Evolutionary conservation across 2,113 vertebrate genomes (phyloP).

Genomic region (Eurystomus gularis): DNA sequence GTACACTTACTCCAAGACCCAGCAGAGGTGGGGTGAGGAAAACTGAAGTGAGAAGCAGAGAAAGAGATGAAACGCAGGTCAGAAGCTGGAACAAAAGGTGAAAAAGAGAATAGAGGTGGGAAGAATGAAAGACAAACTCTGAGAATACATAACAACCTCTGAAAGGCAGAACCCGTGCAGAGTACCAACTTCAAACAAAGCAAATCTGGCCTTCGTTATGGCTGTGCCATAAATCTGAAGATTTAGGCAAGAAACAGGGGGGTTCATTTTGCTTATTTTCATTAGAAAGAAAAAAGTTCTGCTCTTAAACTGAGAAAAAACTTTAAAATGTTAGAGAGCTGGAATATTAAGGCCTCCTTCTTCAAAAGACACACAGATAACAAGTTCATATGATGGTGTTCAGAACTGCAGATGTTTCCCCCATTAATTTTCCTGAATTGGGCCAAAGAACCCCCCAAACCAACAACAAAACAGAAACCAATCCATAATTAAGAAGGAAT

Average conservation of each 20-base stretch:
- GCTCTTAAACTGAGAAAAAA: background rate
- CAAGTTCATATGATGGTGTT: background rate
- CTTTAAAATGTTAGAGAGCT: background rate
- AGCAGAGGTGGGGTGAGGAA: background rate
- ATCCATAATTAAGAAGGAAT: background rate
- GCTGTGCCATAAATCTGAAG: background rate
- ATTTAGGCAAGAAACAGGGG: fast-evolving
- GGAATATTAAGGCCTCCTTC: background rate
- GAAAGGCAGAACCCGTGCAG: background rate
- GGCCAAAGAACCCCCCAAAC: background rate
- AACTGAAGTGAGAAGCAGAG: background rate
- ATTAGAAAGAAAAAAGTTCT: background rate
- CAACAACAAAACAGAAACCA: background rate
- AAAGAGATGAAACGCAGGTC: background rate
- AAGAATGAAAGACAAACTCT: background rate
- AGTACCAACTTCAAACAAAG: background rate
- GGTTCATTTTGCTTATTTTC: background rate
- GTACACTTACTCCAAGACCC: fast-evolving
- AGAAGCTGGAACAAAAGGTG: background rate
- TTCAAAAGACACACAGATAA: background rate
- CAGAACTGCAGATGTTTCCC: background rate
- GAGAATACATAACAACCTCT: background rate
- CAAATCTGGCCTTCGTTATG: background rate
- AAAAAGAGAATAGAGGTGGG: background rate
- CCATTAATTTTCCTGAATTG: background rate